phyloP scores from a whole-genome alignment of 2,797 vertebrate species.

The Ispidina picta region DNA sequence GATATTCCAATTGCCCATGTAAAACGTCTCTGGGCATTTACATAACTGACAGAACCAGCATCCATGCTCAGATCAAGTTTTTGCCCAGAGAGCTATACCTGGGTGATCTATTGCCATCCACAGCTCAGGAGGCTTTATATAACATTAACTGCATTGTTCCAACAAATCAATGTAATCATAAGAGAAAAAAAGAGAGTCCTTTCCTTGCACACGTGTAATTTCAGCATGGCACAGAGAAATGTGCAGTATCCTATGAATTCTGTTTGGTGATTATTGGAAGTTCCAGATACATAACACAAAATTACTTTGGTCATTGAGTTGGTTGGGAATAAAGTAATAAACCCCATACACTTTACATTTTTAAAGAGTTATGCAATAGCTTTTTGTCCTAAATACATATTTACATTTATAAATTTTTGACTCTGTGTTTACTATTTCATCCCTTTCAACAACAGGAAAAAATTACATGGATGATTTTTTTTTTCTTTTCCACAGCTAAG shows the following conservation, averaged over 20 bases:
- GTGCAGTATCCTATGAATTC: background rate
- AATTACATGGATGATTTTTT: accelerated
- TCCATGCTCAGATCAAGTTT: background rate
- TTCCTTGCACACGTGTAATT: background rate
- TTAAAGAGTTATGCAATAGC: background rate
- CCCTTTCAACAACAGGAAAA: background rate
- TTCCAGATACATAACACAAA: background rate
- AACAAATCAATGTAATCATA: background rate
- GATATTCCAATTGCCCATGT: background rate
- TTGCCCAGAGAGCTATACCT: background rate
- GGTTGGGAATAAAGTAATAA: background rate
- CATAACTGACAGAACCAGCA: background rate
- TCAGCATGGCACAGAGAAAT: background rate
- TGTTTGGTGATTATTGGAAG: background rate
- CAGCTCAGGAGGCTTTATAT: background rate
- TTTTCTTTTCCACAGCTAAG: background rate
- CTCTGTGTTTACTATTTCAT: background rate
- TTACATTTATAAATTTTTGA: background rate
- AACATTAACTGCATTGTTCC: background rate
- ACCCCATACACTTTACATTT: background rate
- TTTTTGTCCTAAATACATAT: background rate
- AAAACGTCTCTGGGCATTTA: background rate
- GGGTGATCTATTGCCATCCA: background rate
- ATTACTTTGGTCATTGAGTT: background rate
- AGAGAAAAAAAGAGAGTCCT: background rate